Base-by-base conservation (phyloP, 2,888 invertebrate species). In the Pammene fasciana region DNA sequence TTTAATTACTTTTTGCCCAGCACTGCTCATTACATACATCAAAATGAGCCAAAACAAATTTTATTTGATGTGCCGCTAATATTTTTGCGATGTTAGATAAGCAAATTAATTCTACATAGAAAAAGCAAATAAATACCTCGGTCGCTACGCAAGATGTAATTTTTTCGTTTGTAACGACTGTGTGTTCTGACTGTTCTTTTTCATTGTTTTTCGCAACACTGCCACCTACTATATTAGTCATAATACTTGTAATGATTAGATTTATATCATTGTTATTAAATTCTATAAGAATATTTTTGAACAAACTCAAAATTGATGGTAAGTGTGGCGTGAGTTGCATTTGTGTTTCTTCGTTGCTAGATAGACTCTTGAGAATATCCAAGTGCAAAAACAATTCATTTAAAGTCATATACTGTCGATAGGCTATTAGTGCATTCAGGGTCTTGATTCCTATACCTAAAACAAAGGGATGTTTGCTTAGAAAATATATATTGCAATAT, bases 241-340 rank as follows among this genome's bases (percentile, higher is more conserved):
- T 70, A 71, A 89, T 86, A 66, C 82, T 85, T 4, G 86, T 86
- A 56, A 90, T 72, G 48, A 84, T 68, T 72, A 87, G 85, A 74
- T 91, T 91, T 72, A 91, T 85, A 79, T 86, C 85, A 76, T 87
- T 89, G 50, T 86, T 83, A 73, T 91, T 82, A 74, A 85, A 89
- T 72, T 88, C 85, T n/a, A 80, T 68, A 5, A 91, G 76, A 74
- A 90, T 75, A 45, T 78, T 73, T 74, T 83, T 87, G 66, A 90
- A 87, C 70, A 90, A 73, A 18, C 70, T 61, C 13, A 88, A 67
- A 46, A 89, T 57, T n/a, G 72, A 72, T n/a, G 84, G 83, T 14
- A 90, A 76, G 70, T 79, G 72, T 6, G 68, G 46, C 6, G 71
- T 77, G 14, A 90, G 72, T 75, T 87, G 87, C 14, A 62, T 70